These are phyloP conservation scores for Pluvialis apricaria DNA, from an alignment of 2,113 vertebrate species.

Conservation along the genomic window DNA sequence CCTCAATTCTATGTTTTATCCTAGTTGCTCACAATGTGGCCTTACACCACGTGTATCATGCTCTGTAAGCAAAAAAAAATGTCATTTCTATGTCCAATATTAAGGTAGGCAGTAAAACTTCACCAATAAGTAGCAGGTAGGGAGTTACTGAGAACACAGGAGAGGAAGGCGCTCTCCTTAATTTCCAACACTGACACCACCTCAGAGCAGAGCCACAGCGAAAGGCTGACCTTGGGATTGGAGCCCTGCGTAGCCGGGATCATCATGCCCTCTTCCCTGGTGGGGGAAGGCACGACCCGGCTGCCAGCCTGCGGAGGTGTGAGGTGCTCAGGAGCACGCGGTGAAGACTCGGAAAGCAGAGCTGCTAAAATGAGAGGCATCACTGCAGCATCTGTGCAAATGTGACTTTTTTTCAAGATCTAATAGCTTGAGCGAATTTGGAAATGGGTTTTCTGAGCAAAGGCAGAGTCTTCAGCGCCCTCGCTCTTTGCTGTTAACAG, in stretches of 20 bases:
- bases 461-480: accelerated
- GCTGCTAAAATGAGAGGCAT: not conserved
- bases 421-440: not conserved
- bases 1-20: not conserved
- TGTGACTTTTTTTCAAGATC: not conserved
- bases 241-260: accelerated
- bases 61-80: not conserved
- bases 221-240: not conserved
- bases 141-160: not conserved
- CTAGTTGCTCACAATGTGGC: not conserved
- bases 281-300: not conserved
- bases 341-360: not conserved
- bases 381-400: not conserved
- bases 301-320: not conserved
- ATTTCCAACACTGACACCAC: not conserved
- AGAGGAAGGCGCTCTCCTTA: not conserved
- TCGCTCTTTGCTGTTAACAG: not conserved
- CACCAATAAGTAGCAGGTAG: not conserved
- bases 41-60: not conserved
- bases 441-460: not conserved
- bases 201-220: not conserved
- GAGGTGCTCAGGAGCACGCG: accelerated
- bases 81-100: not conserved
- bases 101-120: not conserved
- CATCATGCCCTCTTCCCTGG: accelerated